phyloP scores from a whole-genome alignment of 2,113 vertebrate genomes.

The Menura novaehollandiae region DNA sequence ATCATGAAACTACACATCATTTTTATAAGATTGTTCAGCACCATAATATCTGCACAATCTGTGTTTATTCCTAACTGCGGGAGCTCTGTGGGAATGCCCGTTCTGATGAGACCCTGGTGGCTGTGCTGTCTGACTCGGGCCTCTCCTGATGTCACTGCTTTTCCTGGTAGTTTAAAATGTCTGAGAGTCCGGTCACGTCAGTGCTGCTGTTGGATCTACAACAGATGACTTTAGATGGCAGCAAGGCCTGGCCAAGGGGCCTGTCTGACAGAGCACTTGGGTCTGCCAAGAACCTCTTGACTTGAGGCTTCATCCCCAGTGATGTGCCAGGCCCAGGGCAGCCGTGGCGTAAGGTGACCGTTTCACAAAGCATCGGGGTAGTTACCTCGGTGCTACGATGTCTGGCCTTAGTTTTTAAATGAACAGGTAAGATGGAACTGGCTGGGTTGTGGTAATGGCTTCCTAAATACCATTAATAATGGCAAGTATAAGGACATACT shows the following conservation, averaged over 20 bases:
- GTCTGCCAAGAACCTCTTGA: neutral
- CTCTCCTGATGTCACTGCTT: neutral
- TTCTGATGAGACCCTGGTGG: neutral
- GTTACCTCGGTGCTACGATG: neutral
- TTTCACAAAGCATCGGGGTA: neutral
- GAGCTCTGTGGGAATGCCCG: neutral
- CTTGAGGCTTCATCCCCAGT: neutral
- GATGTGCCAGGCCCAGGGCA: neutral
- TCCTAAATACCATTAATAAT: neutral
- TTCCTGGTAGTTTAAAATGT: neutral
- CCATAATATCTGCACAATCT: neutral
- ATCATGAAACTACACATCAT: neutral
- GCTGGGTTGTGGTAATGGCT: neutral
- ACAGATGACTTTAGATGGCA: neutral
- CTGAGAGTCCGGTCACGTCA: neutral
- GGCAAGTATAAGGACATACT: neutral
- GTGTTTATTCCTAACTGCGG: neutral
- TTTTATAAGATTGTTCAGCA: neutral
- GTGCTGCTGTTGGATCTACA: neutral
- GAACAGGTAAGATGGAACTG: neutral
- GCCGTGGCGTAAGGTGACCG: neutral
- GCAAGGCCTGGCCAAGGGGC: neutral
- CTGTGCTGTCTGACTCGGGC: neutral
- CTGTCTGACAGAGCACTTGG: neutral
- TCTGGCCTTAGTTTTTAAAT: neutral